A percentile compares a stretch with the other conserved stretches of the same genome.
Evolutionary conservation across 2,797 vertebrate genomes (phyloP).

Genomic region (Oreortyx pictus): DNA sequence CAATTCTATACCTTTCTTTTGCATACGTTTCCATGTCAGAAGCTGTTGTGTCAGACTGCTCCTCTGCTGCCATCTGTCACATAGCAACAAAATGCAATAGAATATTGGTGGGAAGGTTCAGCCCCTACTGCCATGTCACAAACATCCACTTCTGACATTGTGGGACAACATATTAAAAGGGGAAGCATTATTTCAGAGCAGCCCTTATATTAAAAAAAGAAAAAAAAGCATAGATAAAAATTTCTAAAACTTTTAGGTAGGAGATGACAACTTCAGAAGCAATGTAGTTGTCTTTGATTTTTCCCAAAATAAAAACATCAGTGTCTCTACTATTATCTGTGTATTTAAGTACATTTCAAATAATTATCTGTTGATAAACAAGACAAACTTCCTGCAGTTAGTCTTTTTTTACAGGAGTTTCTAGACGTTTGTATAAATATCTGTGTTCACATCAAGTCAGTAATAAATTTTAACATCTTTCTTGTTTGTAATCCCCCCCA

Average conservation of each 20-base stretch:
- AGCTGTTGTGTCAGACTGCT: too few relatives aligned
- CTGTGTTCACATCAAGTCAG: not conserved
- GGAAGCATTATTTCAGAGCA: too few relatives aligned
- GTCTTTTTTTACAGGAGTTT: accelerated
- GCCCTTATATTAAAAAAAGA: not conserved
- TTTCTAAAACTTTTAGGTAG: not conserved
- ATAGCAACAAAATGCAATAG: too few relatives aligned
- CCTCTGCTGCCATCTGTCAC: too few relatives aligned
- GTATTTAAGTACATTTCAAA: not conserved
- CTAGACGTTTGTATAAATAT: not conserved
- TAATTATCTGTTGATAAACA: not conserved
- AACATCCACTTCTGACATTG: too few relatives aligned
- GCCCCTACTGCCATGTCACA: too few relatives aligned
- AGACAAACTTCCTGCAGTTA: not conserved
- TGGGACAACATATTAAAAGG: too few relatives aligned
- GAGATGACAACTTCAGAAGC: not conserved
- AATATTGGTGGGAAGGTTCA: too few relatives aligned
- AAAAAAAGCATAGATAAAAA: not conserved
- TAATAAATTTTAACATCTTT: not conserved
- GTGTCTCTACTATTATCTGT: not conserved
- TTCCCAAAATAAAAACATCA: not conserved
- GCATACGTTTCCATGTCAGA: too few relatives aligned
- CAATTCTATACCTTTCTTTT: too few relatives aligned
- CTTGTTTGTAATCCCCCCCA: accelerated
- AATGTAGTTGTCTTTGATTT: not conserved